Base-by-base conservation (phyloP, 2,113 vertebrate genomes). In the Narcine bancroftii region DNA sequence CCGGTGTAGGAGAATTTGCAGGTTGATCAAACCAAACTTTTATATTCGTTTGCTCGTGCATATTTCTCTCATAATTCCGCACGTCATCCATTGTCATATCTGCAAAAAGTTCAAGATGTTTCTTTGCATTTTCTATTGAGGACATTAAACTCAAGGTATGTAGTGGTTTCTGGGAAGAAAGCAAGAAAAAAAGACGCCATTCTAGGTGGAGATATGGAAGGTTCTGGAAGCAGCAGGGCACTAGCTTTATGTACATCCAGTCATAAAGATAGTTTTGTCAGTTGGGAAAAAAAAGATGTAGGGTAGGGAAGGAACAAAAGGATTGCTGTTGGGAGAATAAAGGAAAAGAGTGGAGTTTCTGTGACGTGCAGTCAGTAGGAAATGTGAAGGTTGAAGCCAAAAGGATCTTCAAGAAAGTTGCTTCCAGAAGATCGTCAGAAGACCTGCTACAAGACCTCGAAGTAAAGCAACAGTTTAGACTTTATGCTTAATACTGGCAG, bases 1-100 rank as follows among this genome's bases (percentile, higher is more conserved):
- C 97, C 97, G 97, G 96, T 96, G 98, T 94, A 96, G 98, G 96
- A 95, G 97, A 97, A 96, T 97, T 93, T 94, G 95, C 95, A 95
- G 94, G 95, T 94, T 96, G 97, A 94, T 98, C 97, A 96, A 95
- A 96, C 97, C 98, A 99, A 97, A 99, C 98, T 97, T 99, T 99
- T 97, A 99, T 98, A 97, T 99, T 99, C 97, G 98, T 99, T 99
- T 99, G 97, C 96, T 98, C 98, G 96, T 99, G 97, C 98, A 99
- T 99, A 96, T 97, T 97, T 97, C 95, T 98, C 97, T 99, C 98
- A 96, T 97, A 99, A 95, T 98, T 96, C 95, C 98, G 97, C 95
- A 99, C 98, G 95, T 99, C 98, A 95, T 99, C 98, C 97, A 98
- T 97, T 96, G 97, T 97, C 98, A 99, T 99, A 98, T 99, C 98